Percentiles rank a stretch among this genome's conserved stretches.
phyloP scores from a whole-genome alignment of 2,797 vertebrate species.

The Myotis planiceps region DNA sequence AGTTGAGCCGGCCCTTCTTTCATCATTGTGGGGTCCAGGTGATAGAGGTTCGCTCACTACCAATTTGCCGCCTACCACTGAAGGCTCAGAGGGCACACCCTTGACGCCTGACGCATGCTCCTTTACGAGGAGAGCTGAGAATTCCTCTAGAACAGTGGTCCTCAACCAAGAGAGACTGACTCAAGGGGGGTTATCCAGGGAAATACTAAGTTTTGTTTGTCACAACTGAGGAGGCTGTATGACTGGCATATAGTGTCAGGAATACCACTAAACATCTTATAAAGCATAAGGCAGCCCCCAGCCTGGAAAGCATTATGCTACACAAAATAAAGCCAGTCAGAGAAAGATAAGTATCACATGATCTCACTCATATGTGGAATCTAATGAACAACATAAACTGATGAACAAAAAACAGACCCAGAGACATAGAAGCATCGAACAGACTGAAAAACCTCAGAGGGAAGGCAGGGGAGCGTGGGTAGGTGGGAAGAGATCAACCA shows the following conservation, averaged over 20 bases:
- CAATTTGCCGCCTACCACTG: not conserved
- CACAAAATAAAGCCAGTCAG: too few relatives aligned
- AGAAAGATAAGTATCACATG: too few relatives aligned
- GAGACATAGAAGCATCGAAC: too few relatives aligned
- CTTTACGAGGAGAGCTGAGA: not conserved
- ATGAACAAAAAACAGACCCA: too few relatives aligned
- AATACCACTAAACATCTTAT: not conserved
- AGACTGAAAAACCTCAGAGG: too few relatives aligned
- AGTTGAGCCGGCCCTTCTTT: not conserved
- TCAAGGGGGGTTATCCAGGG: not conserved
- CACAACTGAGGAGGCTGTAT: not conserved
- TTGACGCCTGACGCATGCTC: not conserved
- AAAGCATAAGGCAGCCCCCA: not conserved
- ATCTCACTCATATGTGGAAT: too few relatives aligned
- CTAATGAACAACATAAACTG: too few relatives aligned
- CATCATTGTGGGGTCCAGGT: not conserved
- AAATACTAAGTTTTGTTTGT: not conserved
- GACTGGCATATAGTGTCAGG: not conserved
- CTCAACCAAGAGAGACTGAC: not conserved
- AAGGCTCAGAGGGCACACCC: not conserved
- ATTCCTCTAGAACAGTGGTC: not conserved
- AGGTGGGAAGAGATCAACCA: too few relatives aligned
- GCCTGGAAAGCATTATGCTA: too few relatives aligned
- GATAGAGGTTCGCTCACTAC: not conserved
- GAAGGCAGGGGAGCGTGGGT: too few relatives aligned